A percentile compares a stretch with the other conserved stretches of the same genome.
These are phyloP conservation scores for Lacanobia wlatinum DNA, from an alignment of 2,888 invertebrate species.

Conservation along the genomic window DNA sequence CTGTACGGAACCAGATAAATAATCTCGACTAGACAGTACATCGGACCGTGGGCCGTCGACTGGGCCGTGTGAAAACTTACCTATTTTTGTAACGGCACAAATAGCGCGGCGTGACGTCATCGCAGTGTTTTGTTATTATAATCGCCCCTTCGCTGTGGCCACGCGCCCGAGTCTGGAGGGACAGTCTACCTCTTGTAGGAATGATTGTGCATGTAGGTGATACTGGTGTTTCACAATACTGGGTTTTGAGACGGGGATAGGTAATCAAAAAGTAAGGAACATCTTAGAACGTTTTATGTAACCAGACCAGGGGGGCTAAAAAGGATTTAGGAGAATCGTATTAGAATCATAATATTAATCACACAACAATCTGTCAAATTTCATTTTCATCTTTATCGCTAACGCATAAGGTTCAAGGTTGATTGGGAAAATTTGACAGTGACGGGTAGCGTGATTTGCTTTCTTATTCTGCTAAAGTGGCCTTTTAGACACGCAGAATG, in stretches of 20 bases:
- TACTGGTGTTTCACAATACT: neutral
- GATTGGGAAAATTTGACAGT: no score
- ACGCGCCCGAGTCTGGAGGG: slow-evolving; percentile 26
- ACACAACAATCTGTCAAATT: no score
- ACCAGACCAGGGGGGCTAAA: no score
- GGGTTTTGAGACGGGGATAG: neutral
- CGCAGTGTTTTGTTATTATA: slow-evolving; percentile 69
- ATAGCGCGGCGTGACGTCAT: slow-evolving; percentile 76
- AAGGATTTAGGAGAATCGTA: no score
- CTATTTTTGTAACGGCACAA: slow-evolving; percentile 79
- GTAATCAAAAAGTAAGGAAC: neutral
- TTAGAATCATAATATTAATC: no score
- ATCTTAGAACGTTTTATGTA: neutral
- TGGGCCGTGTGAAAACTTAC: slow-evolving; percentile 72
- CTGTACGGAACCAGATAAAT: slow-evolving; percentile 48
- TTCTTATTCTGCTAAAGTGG: no score
- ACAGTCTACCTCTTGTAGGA: slow-evolving; percentile 26
- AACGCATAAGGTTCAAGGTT: no score
- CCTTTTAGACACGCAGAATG: no score
- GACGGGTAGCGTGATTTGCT: no score
- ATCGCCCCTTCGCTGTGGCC: slow-evolving; percentile 62
- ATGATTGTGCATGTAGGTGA: neutral
- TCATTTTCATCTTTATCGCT: no score
- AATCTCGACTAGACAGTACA: slow-evolving; percentile 46
- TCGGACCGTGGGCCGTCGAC: slow-evolving; percentile 63